phyloP scores from a whole-genome alignment of 2,797 vertebrate species.

The Erethizon dorsatum region DNA sequence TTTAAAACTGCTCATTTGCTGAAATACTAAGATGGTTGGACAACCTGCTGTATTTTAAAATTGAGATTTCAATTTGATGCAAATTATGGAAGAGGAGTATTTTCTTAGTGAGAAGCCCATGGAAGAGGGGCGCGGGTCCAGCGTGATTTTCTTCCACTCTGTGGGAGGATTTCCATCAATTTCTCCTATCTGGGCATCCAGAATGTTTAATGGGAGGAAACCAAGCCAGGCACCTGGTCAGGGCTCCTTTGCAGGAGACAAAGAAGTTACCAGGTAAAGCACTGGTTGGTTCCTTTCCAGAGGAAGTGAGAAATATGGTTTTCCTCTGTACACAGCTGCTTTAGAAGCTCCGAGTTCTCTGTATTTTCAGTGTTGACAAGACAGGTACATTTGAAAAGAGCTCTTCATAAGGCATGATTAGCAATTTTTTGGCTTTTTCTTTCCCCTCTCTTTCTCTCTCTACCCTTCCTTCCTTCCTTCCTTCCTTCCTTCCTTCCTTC shows the following conservation, averaged over 20 bases:
- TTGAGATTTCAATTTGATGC: neutral
- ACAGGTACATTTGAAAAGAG: conserved; percentile 15
- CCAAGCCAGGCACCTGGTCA: neutral
- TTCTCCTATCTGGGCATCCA: neutral
- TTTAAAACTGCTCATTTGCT: neutral
- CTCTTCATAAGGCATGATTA: neutral
- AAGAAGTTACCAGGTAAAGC: fast-evolving
- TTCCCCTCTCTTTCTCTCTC: neutral
- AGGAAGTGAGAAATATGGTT: neutral
- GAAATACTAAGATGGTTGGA: neutral
- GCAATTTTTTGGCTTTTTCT: neutral
- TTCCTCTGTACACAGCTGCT: neutral
- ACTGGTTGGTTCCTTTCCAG: neutral
- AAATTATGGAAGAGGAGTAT: neutral
- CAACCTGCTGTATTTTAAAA: neutral
- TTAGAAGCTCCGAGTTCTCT: neutral
- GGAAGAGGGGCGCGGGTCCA: neutral
- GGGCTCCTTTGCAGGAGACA: neutral
- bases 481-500: neutral
- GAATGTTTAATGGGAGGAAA: neutral
- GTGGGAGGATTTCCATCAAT: neutral
- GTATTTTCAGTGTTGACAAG: neutral
- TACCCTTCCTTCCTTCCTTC: neutral
- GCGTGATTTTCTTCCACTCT: neutral
- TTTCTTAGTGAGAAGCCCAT: neutral